Evolutionary conservation across 2,888 invertebrate genomes (phyloP), one percentile per base, ranked within the genome.

Genomic region (Hydriomena furcata): DNA sequence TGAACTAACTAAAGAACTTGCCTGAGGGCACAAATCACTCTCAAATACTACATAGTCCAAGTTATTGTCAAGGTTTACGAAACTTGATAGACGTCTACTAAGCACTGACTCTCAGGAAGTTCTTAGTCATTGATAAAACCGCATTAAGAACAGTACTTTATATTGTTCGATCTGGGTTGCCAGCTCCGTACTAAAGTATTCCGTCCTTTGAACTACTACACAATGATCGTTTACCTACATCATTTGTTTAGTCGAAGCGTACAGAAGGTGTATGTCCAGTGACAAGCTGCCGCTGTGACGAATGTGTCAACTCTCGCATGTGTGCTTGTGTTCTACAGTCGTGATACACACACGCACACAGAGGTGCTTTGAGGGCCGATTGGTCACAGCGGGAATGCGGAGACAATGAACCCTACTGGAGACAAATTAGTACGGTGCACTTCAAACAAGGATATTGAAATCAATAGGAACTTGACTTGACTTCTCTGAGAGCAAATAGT

Each of bases 241-340:
- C 27, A 10, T 38, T 28, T 50, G 50, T 38, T 24, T 36, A 40
- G 31, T 17, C 8, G 27, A 32, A 20, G 35, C 23, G 12, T 13
- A 47, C 51, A 48, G 57, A 34, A 60, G 52, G 48, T 48, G 43
- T 32, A 60, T 59, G 64, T 63, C 61, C 52, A 20, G 49, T 17
- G 44, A 37, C 13, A 62, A 46, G 58, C 57, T 58, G 48, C 58
- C 42, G 38, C 36, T 41, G 44, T 43, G 52, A 32, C 40, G 27
- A 47, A 41, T 49, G 52, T 46, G 45, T 20, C 45, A 37, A 36
- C 35, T 10, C 27, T 24, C 27, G 12, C 37, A 24, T 45, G 46
- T 38, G 38, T 46, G 38, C 5, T 20, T 8, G 10, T 8, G 24
- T 30, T 11, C 5, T 25, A 38, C 41, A 12, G 24, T 24, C 10